These are phyloP conservation scores for Fratercula arctica DNA, from an alignment of 2,797 vertebrate species.

Conservation along the genomic window DNA sequence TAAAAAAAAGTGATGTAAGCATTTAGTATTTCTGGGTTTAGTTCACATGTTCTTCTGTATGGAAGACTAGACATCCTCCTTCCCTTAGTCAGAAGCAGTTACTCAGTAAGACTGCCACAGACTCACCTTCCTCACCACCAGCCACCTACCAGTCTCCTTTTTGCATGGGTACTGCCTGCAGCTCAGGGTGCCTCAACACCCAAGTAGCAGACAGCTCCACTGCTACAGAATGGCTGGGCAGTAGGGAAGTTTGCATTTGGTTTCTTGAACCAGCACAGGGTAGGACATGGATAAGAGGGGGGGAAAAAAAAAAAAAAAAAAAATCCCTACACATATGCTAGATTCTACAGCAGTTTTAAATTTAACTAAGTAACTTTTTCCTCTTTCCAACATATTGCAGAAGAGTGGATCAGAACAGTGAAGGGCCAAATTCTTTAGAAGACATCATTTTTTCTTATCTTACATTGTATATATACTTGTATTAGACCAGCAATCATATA, in stretches of 20 bases:
- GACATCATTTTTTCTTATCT: not conserved
- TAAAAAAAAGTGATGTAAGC: not conserved
- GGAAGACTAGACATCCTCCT: not conserved
- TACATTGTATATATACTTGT: not conserved
- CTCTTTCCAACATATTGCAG: not conserved
- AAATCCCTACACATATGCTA: not conserved
- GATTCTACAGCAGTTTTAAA: not conserved
- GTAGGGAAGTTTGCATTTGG: not conserved
- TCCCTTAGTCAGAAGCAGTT: not conserved
- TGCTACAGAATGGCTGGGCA: not conserved
- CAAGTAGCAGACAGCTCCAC: not conserved
- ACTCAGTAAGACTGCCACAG: not conserved
- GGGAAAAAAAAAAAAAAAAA: accelerated
- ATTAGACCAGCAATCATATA: not conserved
- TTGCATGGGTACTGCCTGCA: not conserved
- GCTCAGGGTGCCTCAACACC: not conserved
- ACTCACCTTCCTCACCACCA: not conserved
- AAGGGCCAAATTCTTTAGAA: not conserved
- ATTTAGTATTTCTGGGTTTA: not conserved
- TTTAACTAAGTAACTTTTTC: not conserved
- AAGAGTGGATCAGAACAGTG: not conserved
- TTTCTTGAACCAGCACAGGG: not conserved
- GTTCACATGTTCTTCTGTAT: not conserved
- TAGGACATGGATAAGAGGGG: accelerated
- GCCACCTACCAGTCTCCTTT: not conserved